Evolutionary conservation across 2,797 vertebrate species (phyloP).

Genomic region (Chromobotia macracanthus): DNA sequence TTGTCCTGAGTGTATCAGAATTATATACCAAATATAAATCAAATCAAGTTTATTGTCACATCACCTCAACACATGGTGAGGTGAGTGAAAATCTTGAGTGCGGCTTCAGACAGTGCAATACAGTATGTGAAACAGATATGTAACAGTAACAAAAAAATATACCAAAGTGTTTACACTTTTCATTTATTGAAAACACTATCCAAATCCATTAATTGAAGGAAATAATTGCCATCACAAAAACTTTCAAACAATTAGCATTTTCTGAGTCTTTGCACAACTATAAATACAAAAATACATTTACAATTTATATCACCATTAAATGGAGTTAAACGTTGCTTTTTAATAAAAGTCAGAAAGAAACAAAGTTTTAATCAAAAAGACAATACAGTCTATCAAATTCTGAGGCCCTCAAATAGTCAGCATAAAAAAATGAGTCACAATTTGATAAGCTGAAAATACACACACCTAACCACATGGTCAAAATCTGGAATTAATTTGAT

Average conservation of each 20-base stretch:
- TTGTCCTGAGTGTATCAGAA: neutral
- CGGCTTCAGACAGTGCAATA: too few relatives aligned
- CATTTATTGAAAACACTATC: conserved; percentile 40
- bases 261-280: conserved; percentile 72
- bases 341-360: conserved; percentile 6
- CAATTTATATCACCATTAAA: conserved; percentile 62
- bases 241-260: conserved; percentile 63
- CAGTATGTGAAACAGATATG: too few relatives aligned
- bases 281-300: conserved; percentile 85
- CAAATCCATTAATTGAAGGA: conserved; percentile 72
- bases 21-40: too few relatives aligned
- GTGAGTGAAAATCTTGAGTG: too few relatives aligned
- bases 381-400: conserved; percentile 10
- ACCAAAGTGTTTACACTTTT: neutral
- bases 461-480: conserved; percentile 7
- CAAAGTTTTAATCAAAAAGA: neutral
- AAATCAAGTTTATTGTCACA: too few relatives aligned
- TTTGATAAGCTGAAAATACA: conserved; percentile 22
- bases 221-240: conserved; percentile 62
- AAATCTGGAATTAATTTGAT: conserved; percentile 22
- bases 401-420: conserved; percentile 6
- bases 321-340: conserved; percentile 47
- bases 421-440: neutral
- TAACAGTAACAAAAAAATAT: too few relatives aligned
- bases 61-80: too few relatives aligned